Conservation (phyloP, 2,113 vertebrate genomes). For the Oxyruncus cristatus region DNA sequence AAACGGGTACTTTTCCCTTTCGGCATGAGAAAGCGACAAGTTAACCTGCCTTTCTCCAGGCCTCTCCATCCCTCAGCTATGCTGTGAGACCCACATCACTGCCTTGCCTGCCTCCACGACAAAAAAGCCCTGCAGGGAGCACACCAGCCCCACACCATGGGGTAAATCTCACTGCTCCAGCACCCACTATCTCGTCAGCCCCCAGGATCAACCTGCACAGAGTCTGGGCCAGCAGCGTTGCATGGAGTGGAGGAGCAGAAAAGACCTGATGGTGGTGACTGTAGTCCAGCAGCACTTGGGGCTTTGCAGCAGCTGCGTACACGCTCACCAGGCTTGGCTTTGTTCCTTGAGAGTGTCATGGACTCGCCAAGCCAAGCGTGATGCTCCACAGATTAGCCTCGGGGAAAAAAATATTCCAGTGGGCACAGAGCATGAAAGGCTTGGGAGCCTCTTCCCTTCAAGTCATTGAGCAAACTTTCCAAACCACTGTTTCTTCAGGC, state of each 20-base stretch:
- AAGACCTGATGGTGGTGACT: background rate
- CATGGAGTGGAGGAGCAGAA: background rate
- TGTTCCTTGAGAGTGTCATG: background rate
- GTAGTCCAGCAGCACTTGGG: accelerated
- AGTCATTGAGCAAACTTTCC: slow-evolving; percentile 33
- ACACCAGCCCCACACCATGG: background rate
- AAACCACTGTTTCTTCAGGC: slow-evolving; percentile 19
- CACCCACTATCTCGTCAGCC: accelerated
- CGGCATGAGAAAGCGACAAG: background rate
- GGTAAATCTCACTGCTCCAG: background rate
- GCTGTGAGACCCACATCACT: accelerated
- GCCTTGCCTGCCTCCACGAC: background rate
- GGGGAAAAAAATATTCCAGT: background rate
- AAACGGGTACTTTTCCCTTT: background rate
- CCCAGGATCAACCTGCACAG: background rate
- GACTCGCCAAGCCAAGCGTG: background rate
- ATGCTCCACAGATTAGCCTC: background rate
- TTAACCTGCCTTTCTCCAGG: background rate
- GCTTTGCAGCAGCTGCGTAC: background rate
- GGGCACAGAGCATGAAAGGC: slow-evolving; percentile 11
- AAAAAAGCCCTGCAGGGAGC: background rate
- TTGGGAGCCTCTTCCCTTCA: background rate
- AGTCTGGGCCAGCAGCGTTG: accelerated
- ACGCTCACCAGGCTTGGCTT: background rate
- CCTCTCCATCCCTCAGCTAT: background rate